Base-by-base conservation (phyloP, 2,797 vertebrate genomes). In the Sebastes melanostomus region DNA sequence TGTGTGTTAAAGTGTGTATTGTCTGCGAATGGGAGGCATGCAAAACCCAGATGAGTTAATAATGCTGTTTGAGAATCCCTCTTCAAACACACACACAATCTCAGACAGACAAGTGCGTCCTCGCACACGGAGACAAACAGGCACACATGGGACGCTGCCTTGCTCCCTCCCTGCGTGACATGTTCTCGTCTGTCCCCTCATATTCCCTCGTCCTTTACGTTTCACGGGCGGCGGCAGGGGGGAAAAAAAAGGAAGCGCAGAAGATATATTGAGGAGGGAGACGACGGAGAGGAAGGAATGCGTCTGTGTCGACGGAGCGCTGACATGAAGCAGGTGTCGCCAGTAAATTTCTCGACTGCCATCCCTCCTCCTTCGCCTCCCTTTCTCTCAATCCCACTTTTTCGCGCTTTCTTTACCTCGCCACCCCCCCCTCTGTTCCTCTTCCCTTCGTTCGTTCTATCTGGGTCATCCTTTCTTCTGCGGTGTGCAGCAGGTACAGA, bases 1-100 rank as follows among this genome's bases (percentile, higher is more conserved):
- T 36, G 30, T 8, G 70, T 46, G 55, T 50, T 14, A 8, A 27
- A 25, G 72, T 22, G 56, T 12, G 66, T 3, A 69, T 77, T 67
- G 73, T 88, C 42, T 72, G 75, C 78, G 54, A 78, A 87, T 54
- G 54, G 82, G 85, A 87, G 77, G 88, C 66, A 73, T 90, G 91
- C 78, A 89, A 89, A 92, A 88, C 88, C 89, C 90, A 84, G 91
- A 91, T 92, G 91, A 93, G 93, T 94, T 93, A 93, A 93, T 94
- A 94, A 94, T 91, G 91, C 88, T 85, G 86, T 91, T 94, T 93
- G 90, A 93, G 89, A 89, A 86, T 78, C 78, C 61, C 75, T 89
- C 83, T 92, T 91, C 75, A 88, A 91, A 86, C 72, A 81, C 68
- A 55, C 72, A 42, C 73, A 70, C 77, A 61, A 6, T 8, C 56